These are phyloP conservation scores for Zoanthus solanderi DNA, from an alignment of 92 coral and sea anemone species.

Conservation along the genomic window DNA sequence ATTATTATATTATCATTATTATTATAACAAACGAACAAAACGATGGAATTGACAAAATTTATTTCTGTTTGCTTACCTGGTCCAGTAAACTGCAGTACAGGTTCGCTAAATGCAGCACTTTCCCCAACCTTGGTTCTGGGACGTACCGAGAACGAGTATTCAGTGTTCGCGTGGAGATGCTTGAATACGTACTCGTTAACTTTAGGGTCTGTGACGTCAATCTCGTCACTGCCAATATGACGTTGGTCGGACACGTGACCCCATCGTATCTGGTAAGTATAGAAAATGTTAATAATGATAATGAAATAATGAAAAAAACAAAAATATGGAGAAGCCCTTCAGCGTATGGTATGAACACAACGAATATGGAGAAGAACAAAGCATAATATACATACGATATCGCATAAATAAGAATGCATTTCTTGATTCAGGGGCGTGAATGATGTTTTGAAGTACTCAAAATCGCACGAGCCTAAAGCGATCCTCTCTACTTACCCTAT, in stretches of 20 bases:
- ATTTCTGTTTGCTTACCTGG: slow-evolving; percentile 48
- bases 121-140: slow-evolving; percentile 68
- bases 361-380: no score
- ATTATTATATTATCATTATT: no score
- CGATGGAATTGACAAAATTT: no score
- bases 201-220: background rate
- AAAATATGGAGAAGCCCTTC: no score
- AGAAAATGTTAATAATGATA: background rate
- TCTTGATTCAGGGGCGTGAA: no score
- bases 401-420: no score
- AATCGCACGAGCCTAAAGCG: no score
- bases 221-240: slow-evolving; percentile 24
- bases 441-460: no score
- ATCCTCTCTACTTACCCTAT: slow-evolving; percentile 15
- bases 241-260: slow-evolving; percentile 13
- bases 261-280: slow-evolving; percentile 20
- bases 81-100: slow-evolving; percentile 63
- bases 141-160: slow-evolving; percentile 74
- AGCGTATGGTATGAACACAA: no score
- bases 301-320: no score
- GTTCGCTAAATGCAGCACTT: slow-evolving; percentile 42
- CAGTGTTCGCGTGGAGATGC: slow-evolving; percentile 75
- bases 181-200: slow-evolving; percentile 48
- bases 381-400: no score
- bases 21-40: no score